A percentile compares a stretch with the other conserved stretches of the same genome.
Conservation (phyloP, 2,888 invertebrate species). For the Ashinkailepas kermadecensis region DNA sequence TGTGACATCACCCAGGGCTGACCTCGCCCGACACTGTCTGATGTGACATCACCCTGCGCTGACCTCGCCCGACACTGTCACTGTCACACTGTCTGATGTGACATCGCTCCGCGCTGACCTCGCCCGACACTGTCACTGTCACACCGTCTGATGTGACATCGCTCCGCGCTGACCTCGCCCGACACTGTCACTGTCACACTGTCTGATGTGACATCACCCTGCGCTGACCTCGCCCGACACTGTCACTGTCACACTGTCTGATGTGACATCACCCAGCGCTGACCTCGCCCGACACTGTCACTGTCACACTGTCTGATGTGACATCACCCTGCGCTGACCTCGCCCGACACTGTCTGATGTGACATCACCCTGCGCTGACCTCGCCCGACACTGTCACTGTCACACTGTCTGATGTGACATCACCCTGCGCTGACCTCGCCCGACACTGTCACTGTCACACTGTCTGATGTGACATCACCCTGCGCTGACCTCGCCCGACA, state of each 20-base stretch:
- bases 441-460: background rate
- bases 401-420: background rate
- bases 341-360: too few species aligned
- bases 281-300: background rate
- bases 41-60: background rate
- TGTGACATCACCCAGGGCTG: background rate
- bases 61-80: background rate
- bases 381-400: background rate
- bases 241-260: too few species aligned
- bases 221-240: too few species aligned
- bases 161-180: background rate
- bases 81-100: too few species aligned
- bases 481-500: too few species aligned
- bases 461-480: too few species aligned
- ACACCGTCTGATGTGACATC: background rate
- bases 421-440: background rate
- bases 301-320: too few species aligned
- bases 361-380: too few species aligned
- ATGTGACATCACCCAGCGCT: background rate
- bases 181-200: too few species aligned
- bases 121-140: background rate
- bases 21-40: background rate
- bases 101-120: background rate
- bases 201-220: too few species aligned
- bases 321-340: background rate